phyloP scores from a whole-genome alignment of 37 sponge, comb jelly and placozoan species.

The Cladorhizidae sp. region DNA sequence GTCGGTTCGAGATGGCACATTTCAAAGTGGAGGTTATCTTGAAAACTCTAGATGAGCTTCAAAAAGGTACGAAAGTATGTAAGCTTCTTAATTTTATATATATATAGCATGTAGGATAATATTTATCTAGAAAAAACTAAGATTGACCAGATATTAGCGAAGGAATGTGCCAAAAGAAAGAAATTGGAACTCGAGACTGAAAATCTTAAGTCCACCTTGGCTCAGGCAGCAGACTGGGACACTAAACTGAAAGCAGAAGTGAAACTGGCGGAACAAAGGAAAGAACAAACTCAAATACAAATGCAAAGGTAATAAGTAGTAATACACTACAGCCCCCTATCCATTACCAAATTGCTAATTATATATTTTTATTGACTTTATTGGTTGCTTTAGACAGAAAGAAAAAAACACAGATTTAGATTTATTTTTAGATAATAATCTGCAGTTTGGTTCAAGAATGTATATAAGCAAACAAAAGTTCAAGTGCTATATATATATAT shows the following conservation, averaged over 20 bases:
- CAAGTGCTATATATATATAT: too few relatives aligned
- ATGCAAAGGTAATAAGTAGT: constrained; percentile 43
- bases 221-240: constrained; percentile 10
- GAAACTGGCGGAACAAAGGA: constrained; percentile 35
- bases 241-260: constrained; percentile 30
- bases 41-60: constrained; percentile 49
- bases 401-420: too few relatives aligned
- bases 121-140: constrained; percentile 14
- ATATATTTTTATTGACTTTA: too few relatives aligned
- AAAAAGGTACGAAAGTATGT: constrained; percentile 39
- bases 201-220: background rate
- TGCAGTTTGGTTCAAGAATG: too few relatives aligned
- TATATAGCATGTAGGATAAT: too few relatives aligned
- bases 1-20: background rate
- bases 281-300: constrained; percentile 34
- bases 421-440: too few relatives aligned
- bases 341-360: too few relatives aligned
- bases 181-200: constrained; percentile 33
- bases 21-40: constrained; percentile 48
- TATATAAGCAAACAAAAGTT: too few relatives aligned
- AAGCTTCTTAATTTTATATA: too few relatives aligned
- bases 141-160: constrained; percentile 40
- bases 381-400: too few relatives aligned
- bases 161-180: constrained; percentile 37
- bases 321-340: too few relatives aligned